phyloP scores from a whole-genome alignment of 2,797 vertebrate species.

The Babyrousa celebensis region DNA sequence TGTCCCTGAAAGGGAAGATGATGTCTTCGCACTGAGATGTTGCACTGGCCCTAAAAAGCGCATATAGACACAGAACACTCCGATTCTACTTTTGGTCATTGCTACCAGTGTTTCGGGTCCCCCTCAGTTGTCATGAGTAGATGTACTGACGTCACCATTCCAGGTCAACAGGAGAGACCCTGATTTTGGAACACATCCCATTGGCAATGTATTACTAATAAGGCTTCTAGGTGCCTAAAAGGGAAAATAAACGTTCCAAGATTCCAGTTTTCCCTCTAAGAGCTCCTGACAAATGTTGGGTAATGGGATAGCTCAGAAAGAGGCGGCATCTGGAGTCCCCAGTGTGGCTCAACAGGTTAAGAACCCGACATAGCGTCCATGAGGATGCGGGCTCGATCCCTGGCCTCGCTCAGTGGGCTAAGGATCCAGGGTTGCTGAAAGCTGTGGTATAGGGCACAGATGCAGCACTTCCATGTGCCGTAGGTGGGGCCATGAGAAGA shows the following conservation, averaged over 20 bases:
- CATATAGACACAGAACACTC: accelerated
- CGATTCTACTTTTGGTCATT: background rate
- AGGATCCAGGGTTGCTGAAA: no score
- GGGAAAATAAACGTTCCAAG: background rate
- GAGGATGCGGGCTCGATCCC: no score
- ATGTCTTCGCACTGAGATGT: background rate
- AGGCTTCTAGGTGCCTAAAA: background rate
- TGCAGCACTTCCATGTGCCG: no score
- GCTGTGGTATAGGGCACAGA: no score
- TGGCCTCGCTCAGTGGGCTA: no score
- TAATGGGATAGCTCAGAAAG: background rate
- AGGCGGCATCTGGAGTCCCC: background rate
- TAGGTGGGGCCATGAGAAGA: no score
- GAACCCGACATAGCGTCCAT: no score
- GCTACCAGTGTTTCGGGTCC: background rate
- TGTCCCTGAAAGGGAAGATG: background rate
- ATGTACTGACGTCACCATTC: background rate
- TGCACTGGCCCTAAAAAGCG: background rate
- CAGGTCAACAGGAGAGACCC: background rate
- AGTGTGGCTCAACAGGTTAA: no score
- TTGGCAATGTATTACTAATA: background rate
- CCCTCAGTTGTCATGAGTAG: background rate
- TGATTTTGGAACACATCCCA: background rate
- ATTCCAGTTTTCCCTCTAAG: background rate
- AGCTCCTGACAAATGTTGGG: background rate